These are phyloP conservation scores for Coelopa pilipes DNA, from an alignment of 2,888 invertebrate species.

Conservation along the genomic window DNA sequence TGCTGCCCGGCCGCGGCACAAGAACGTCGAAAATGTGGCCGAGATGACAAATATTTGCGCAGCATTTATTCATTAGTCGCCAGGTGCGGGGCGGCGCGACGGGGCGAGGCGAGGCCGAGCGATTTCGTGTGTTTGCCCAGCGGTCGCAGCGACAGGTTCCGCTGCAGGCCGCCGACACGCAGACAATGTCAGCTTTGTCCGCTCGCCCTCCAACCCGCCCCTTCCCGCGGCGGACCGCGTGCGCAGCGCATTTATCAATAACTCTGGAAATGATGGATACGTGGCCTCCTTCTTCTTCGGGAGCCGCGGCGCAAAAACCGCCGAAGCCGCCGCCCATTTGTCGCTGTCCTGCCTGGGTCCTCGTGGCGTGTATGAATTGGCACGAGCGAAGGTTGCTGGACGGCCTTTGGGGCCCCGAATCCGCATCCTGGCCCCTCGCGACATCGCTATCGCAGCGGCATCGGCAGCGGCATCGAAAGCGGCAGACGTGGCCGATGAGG, in stretches of 20 bases:
- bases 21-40: constrained; percentile 52
- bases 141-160: background rate
- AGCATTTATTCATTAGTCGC: constrained; percentile 54
- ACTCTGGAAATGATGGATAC: background rate
- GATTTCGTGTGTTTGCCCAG: background rate
- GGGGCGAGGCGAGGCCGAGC: too few relatives aligned
- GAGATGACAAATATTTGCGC: constrained; percentile 64
- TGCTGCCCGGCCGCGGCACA: too few relatives aligned
- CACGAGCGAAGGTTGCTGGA: constrained; percentile 13
- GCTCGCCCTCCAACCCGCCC: background rate
- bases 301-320: constrained; percentile 7
- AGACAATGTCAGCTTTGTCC: background rate
- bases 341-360: constrained; percentile 18
- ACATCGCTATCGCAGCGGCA: too few relatives aligned
- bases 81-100: background rate
- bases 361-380: constrained; percentile 4
- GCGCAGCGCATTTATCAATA: constrained; percentile 30
- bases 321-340: constrained; percentile 21
- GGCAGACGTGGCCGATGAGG: background rate
- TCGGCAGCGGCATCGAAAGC: background rate
- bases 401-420: background rate
- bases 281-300: background rate
- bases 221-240: background rate
- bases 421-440: background rate
- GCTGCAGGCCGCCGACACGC: too few relatives aligned